Base-by-base conservation (phyloP, 2,888 invertebrate genomes). In the Noctua comes region DNA sequence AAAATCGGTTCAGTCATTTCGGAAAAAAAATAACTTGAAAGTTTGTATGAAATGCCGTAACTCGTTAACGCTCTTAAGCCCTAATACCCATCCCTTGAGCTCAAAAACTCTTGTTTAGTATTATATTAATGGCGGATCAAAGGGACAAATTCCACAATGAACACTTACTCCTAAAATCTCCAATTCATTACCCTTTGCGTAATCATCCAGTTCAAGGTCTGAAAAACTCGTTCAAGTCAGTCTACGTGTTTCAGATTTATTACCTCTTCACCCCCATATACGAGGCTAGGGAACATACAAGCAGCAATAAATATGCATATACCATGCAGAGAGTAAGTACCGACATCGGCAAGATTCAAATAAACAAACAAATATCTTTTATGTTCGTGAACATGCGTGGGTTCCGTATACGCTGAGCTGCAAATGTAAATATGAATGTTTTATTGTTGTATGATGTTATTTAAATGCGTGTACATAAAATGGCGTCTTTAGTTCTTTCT, bases 361-460 rank as follows among this genome's bases (percentile, higher is more conserved):
- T 81, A 80, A 76, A 81, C 79, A 77, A 81, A 73, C 76, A 73
- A 81, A 85, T 79, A 79, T 82, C 24, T 85, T 86, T 86, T 87
- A 86, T 88, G 86, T 77, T 65, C 82, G 62, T 68, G 71, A 85
- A 72, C 76, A 82, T 76, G 81, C 68, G 80, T 73, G 68, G 68
- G 73, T 48, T 68, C 73, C 69, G 64, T 54, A 51, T 64, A 75
- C 59, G 79, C 77, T 74, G 77, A 78, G 68, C 62, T 76, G 74
- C 72, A 69, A 86, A 86, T 81, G 68, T 79, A 79, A 85, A 76
- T 81, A 85, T 81, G 80, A 81, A 87, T 87, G 77, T 79, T 86
- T 86, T 76, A 87, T 64, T 69, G 76, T 73, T 13, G 27, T 73
- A 71, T 74, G 68, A 73, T 59, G 76, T 85, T 69, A 81, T 85